Conservation (phyloP, 1,140 invertebrate species). For the Nasonia giraulti region DNA sequence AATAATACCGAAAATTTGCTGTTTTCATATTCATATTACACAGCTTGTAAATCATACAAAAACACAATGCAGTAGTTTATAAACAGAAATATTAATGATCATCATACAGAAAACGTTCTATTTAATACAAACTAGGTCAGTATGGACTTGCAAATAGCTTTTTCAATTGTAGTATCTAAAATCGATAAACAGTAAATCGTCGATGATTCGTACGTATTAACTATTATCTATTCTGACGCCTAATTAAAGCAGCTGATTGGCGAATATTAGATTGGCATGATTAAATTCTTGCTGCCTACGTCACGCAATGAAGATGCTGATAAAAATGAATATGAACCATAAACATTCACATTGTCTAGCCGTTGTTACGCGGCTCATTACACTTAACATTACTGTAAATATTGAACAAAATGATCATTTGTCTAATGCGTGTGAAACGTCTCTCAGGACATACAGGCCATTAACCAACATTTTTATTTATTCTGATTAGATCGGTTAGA, state of each 20-base stretch:
- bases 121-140: no score
- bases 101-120: no score
- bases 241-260: no score
- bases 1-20: background rate
- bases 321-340: conserved; percentile 28
- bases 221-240: conserved; percentile 39
- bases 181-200: conserved; percentile 32
- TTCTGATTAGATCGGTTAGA: background rate
- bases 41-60: no score
- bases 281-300: conserved; percentile 27
- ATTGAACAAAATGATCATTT: conserved; percentile 30
- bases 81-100: no score
- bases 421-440: conserved; percentile 29
- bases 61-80: background rate
- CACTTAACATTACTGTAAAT: conserved; percentile 15
- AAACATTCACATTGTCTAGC: conserved; percentile 26
- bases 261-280: no score
- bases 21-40: background rate
- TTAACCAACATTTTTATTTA: conserved; percentile 53
- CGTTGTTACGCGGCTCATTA: conserved; percentile 32
- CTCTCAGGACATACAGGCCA: conserved; percentile 50
- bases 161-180: background rate
- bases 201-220: background rate
- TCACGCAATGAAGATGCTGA: conserved; percentile 27
- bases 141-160: background rate